Conservation (phyloP, 2,797 vertebrate species). For the Ctenosaura bakeri region DNA sequence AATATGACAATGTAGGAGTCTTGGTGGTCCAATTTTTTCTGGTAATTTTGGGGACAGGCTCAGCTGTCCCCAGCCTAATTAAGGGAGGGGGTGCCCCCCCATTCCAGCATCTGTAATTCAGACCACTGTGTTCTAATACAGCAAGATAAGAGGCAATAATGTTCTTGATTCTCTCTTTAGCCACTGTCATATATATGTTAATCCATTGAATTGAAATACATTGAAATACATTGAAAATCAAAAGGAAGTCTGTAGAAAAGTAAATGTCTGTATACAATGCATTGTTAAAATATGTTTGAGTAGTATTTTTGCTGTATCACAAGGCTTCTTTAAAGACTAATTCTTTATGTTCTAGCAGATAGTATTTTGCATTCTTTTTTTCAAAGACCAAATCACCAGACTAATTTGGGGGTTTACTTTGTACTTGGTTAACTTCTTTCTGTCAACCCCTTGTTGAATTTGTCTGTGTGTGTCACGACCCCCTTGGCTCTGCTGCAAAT, state of each 20-base stretch:
- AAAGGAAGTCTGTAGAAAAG: background rate
- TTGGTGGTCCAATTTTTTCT: no score
- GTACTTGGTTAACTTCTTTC: conserved; percentile 4
- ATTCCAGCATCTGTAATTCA: background rate
- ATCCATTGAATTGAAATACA: background rate
- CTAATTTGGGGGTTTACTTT: background rate
- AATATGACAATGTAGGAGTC: no score
- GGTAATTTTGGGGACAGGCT: no score
- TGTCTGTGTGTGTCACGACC: background rate
- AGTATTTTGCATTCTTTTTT: background rate
- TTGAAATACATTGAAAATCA: background rate
- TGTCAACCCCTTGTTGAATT: background rate
- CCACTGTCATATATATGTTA: background rate
- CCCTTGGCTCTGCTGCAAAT: background rate
- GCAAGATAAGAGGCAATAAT: background rate
- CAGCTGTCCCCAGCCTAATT: no score
- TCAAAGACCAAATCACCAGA: background rate
- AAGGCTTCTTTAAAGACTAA: background rate
- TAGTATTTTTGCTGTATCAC: background rate
- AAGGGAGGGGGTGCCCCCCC: background rate
- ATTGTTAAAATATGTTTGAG: background rate
- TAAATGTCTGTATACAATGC: background rate
- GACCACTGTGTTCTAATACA: background rate
- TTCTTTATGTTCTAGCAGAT: no score
- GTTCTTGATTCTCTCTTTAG: background rate